Percentiles rank a stretch among this genome's conserved stretches.
These are phyloP conservation scores for Tryphoninae sp. DNA, from an alignment of 2,888 invertebrate genomes.

Conservation along the genomic window DNA sequence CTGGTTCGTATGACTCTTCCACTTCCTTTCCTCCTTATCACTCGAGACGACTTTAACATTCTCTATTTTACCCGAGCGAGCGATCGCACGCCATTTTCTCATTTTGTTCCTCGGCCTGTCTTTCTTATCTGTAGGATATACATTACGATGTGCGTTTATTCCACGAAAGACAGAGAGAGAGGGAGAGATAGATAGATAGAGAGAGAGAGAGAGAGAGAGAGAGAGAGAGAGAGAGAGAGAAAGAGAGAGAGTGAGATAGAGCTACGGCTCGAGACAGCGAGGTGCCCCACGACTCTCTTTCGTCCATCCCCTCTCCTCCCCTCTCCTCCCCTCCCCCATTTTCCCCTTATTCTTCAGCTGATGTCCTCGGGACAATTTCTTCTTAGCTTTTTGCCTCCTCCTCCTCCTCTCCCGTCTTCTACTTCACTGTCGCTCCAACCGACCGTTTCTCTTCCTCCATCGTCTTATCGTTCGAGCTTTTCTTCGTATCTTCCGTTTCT, in stretches of 20 bases:
- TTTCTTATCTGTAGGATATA: slow-evolving; percentile 29
- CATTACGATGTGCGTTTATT: slow-evolving; percentile 31
- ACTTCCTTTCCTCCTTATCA: slow-evolving; percentile 34
- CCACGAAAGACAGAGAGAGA: no score
- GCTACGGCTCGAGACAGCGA: neutral
- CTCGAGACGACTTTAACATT: slow-evolving; percentile 39
- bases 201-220: neutral
- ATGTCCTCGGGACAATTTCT: neutral
- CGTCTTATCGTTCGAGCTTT: slow-evolving; percentile 38
- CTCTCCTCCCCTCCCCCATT: slow-evolving; percentile 14
- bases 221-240: no score
- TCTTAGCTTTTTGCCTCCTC: slow-evolving; percentile 17
- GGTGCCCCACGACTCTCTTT: slow-evolving; percentile 43
- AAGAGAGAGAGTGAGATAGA: neutral
- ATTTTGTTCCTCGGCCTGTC: neutral
- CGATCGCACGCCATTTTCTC: slow-evolving; percentile 9
- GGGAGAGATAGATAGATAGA: no score
- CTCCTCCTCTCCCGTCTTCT: neutral
- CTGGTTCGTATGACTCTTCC: slow-evolving; percentile 44
- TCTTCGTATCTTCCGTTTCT: slow-evolving; percentile 45
- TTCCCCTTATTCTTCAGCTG: slow-evolving; percentile 15
- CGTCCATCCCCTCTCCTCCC: slow-evolving; percentile 25
- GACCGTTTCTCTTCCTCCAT: slow-evolving; percentile 28
- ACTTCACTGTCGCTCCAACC: slow-evolving; percentile 4
- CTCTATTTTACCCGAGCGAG: slow-evolving; percentile 11